Evolutionary conservation across 2,888 invertebrate species (phyloP).

Genomic region (Reticulitermes lucifugus): DNA sequence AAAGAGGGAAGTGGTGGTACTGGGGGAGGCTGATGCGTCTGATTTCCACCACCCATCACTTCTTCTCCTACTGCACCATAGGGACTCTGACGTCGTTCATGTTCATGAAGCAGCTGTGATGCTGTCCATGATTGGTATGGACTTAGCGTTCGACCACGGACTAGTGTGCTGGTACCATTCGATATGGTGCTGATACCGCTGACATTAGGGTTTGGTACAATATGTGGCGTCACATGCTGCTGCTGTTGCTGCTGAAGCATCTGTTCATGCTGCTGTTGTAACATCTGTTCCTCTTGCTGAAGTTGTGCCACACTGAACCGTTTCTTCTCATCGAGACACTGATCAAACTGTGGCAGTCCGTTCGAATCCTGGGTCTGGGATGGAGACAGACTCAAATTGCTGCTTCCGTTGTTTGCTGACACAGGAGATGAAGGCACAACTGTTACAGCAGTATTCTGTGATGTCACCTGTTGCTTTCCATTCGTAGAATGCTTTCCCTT

Average conservation of each 20-base stretch:
- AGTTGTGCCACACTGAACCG: conserved; percentile 65
- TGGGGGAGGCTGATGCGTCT: conserved; percentile 62
- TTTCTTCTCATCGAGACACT: conserved; percentile 63
- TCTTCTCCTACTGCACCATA: conserved; percentile 55
- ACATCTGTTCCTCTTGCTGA: conserved; percentile 64
- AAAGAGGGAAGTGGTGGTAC: conserved; percentile 68
- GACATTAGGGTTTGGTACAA: conserved; percentile 52
- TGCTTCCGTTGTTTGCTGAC: conserved; percentile 54
- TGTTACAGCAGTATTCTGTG: conserved; percentile 58
- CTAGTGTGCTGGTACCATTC: conserved; percentile 59
- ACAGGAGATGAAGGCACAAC: conserved; percentile 63
- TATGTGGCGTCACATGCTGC: conserved; percentile 60
- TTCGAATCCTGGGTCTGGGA: conserved; percentile 34
- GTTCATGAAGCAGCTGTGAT: conserved; percentile 70
- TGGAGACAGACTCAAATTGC: conserved; percentile 56
- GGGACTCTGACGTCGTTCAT: conserved; percentile 69
- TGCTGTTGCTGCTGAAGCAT: conserved; percentile 64
- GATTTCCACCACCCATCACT: background rate
- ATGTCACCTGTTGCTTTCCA: conserved; percentile 47
- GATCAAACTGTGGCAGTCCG: conserved; percentile 56
- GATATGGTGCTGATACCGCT: conserved; percentile 49
- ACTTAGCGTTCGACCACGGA: conserved; percentile 64
- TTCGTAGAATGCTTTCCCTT: conserved; percentile 58
- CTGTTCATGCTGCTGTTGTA: conserved; percentile 64
- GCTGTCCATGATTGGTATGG: conserved; percentile 73